phyloP scores from a whole-genome alignment of 2,113 vertebrate genomes.

The Acrocephalus kingi region DNA sequence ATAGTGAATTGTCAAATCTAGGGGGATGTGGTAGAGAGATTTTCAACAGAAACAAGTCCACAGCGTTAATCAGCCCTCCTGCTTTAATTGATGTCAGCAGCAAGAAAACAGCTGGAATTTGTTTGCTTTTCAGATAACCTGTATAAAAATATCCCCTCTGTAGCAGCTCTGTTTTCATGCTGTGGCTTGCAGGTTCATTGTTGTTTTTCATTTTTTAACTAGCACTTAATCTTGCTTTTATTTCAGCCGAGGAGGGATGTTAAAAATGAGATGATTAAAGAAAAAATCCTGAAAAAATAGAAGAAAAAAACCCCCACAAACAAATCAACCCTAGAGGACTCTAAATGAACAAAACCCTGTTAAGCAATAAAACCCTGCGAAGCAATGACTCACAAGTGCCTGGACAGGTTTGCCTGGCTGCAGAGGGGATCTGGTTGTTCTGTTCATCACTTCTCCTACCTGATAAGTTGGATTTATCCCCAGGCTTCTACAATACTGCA shows the following conservation, averaged over 20 bases:
- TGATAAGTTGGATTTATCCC: neutral
- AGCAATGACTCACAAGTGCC: neutral
- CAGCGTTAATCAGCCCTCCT: neutral
- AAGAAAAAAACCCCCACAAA: neutral
- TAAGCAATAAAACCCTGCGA: neutral
- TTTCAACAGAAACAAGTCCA: neutral
- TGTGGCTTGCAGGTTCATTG: neutral
- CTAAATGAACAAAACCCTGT: neutral
- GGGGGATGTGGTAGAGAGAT: neutral
- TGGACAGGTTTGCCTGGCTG: neutral
- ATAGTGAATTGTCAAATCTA: neutral
- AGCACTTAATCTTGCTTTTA: neutral
- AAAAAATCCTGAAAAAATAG: neutral
- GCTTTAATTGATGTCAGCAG: neutral
- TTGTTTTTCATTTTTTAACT: neutral
- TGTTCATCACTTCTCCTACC: neutral
- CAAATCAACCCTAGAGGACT: neutral
- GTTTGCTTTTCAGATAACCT: constrained; percentile 24
- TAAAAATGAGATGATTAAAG: neutral
- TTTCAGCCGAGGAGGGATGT: neutral
- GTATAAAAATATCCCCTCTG: neutral
- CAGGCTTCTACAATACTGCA: neutral
- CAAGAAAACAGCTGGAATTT: neutral
- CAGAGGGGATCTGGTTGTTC: neutral
- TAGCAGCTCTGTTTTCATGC: neutral